These are phyloP conservation scores for Myotis myotis DNA, from an alignment of 2,797 vertebrate species.

Conservation along the genomic window DNA sequence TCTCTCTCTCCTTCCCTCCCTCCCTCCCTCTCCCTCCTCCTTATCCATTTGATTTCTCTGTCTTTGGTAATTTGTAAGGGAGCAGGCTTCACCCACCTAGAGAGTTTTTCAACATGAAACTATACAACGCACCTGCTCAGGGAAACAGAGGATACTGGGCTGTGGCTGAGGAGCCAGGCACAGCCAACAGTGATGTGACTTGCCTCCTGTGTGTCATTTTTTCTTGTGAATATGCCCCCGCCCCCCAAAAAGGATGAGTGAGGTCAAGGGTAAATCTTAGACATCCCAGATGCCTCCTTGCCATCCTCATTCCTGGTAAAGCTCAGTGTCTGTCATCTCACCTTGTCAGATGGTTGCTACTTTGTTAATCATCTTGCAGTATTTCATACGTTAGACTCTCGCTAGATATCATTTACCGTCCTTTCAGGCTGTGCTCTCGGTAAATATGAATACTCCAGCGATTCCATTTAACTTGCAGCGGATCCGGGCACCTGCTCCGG, in stretches of 20 bases:
- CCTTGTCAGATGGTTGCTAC: not conserved
- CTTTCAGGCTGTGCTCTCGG: constrained; percentile 5
- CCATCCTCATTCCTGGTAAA: constrained; percentile 6
- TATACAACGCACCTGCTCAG: not conserved
- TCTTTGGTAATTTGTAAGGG: not conserved
- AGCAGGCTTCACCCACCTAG: not conserved
- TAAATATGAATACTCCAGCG: constrained; percentile 70
- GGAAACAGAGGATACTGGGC: not conserved
- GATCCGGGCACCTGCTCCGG: constrained; percentile 81
- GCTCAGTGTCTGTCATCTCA: not conserved
- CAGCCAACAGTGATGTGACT: not conserved
- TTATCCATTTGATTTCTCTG: not conserved
- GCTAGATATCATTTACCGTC: constrained; percentile 42
- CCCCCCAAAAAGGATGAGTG: not conserved
- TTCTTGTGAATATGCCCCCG: not conserved
- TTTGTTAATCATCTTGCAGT: constrained; percentile 63
- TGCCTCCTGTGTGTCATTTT: not conserved
- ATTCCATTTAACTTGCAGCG: constrained; percentile 77
- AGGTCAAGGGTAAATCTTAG: not conserved
- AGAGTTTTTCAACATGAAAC: not conserved
- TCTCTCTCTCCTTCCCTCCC: not conserved
- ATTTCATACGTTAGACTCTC: constrained; percentile 57
- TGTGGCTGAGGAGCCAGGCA: not conserved
- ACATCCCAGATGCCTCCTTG: not conserved
- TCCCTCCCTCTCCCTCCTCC: no score